Conservation (phyloP, 53 echinoderm and acorn worm species). For the Arbacia lixula region DNA sequence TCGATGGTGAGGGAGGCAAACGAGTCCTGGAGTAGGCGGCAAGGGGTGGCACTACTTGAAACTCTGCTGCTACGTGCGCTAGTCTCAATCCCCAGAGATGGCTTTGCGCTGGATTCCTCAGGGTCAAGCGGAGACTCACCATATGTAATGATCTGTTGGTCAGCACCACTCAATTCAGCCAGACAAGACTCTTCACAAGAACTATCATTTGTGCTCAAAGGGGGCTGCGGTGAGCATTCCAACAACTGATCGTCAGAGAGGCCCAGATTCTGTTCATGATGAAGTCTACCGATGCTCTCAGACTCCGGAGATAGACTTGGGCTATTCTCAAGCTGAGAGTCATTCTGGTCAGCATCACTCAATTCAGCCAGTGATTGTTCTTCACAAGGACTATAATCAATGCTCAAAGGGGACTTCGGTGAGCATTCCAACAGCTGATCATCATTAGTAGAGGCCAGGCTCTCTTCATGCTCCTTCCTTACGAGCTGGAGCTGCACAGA, state of each 20-base stretch:
- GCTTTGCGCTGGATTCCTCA: too few species aligned
- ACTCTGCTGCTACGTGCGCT: not conserved
- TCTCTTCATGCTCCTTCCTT: constrained; percentile 24
- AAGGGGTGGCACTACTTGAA: not conserved
- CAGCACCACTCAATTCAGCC: too few species aligned
- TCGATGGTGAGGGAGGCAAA: not conserved
- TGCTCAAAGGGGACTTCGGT: not conserved
- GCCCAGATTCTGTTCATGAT: too few species aligned
- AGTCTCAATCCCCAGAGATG: not conserved
- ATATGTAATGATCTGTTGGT: too few species aligned
- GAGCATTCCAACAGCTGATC: not conserved
- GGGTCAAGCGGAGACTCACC: too few species aligned
- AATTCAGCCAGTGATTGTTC: not conserved
- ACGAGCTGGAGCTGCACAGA: constrained; percentile 46
- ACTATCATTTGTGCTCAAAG: too few species aligned
- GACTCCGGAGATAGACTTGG: not conserved
- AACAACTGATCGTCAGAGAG: not conserved
- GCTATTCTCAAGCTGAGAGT: too few species aligned
- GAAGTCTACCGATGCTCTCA: not conserved
- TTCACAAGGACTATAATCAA: not conserved
- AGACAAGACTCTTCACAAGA: too few species aligned
- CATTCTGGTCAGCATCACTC: not conserved
- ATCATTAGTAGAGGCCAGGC: not conserved
- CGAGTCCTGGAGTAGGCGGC: not conserved
- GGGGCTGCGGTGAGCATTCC: too few species aligned